These are phyloP conservation scores for Cynocephalus volans DNA, from an alignment of 2,113 vertebrate species.

Conservation along the genomic window DNA sequence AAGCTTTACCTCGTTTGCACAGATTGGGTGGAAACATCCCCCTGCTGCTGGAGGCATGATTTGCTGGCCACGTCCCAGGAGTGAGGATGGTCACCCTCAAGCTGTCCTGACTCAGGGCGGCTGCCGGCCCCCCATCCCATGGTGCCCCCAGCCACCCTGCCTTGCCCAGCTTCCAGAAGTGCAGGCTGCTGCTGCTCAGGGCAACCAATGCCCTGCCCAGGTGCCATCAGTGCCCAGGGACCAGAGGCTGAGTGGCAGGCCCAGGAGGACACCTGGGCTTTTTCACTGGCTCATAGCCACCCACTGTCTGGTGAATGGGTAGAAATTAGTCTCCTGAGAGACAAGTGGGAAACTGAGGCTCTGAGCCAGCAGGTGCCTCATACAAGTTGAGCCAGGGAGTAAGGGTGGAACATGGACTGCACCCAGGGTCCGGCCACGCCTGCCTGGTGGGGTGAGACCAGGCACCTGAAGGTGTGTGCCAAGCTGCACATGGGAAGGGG, in stretches of 20 bases:
- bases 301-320: rapidly evolving
- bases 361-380: background rate
- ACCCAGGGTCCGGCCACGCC: too few species aligned
- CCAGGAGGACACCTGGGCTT: rapidly evolving
- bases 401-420: background rate
- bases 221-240: background rate
- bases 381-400: background rate
- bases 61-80: rapidly evolving
- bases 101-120: rapidly evolving
- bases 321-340: background rate
- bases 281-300: background rate
- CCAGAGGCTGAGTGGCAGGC: background rate
- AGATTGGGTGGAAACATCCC: rapidly evolving
- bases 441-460: background rate
- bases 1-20: rapidly evolving
- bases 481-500: rapidly evolving
- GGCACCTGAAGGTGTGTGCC: rapidly evolving
- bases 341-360: background rate
- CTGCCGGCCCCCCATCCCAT: too few species aligned
- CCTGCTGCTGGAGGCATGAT: too few species aligned
- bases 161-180: rapidly evolving
- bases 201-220: too few species aligned
- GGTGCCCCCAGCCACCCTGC: background rate
- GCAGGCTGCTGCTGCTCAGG: too few species aligned
- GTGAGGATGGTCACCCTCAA: background rate